Base-by-base conservation (phyloP, 1,140 invertebrate species). In the Drosophila guanche region DNA sequence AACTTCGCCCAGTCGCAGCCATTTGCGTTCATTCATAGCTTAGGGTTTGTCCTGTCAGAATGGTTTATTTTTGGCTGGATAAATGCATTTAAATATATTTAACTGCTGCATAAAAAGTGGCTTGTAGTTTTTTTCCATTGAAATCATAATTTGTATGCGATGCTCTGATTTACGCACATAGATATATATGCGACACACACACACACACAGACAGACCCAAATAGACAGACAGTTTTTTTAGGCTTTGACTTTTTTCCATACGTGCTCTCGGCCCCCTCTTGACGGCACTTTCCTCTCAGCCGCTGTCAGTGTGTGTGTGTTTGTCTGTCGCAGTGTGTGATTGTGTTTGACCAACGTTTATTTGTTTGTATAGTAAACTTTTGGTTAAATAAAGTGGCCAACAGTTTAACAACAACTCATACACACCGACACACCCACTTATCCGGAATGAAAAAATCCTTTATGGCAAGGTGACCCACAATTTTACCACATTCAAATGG, bases 371-470 rank as follows among this genome's bases (percentile, higher is more conserved):
- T 86, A 77, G 74, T 89, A 90, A 90, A 90, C 75, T 86, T 79
- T 73, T 79, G 86, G 86, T 90, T 86, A 83, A 90, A 90, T 83
- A 90, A 90, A 90, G 86, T 90, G 86, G 76, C 78, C 81, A 90
- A 86, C 63, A 62, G 67, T 74, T 89, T 78, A 80, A 89, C 71
- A 61, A 62, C 76, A 81, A 33, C 63, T 63, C 33, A 50, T 33
- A 63, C 33, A 68, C 66, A 63, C 40, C 51, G 55, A 53, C 48
- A 61, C 43, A 54, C 59, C 52, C 59, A 75, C 54, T 78, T 63
- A 53, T 46, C 50, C 41, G 53, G 46, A 25, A 43, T 10, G 8
- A 54, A 53, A 68, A 56, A 3, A 50, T 52, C 27, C 65, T 74
- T 59, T 75, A 74, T 72, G 53, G 73, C 73, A 81, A 81, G 73